These are phyloP conservation scores for Cryptocephalus moraei DNA, from an alignment of 2,888 invertebrate genomes.

Conservation along the genomic window DNA sequence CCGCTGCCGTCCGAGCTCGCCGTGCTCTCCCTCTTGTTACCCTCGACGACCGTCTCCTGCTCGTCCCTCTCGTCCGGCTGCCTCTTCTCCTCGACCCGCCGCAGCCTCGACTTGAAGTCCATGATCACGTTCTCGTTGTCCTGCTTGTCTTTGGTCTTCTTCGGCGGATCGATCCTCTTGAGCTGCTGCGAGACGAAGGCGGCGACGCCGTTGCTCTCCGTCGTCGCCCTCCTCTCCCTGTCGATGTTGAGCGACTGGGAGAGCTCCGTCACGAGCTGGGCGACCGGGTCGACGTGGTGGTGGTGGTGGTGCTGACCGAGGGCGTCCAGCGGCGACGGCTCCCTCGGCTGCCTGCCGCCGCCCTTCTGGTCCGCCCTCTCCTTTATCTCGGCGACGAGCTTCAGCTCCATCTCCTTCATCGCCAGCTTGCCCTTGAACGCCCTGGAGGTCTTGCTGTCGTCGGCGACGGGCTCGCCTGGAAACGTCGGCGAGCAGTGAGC, in stretches of 20 bases:
- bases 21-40: conserved; percentile 39
- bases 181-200: conserved; percentile 52
- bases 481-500: no score
- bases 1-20: conserved; percentile 37
- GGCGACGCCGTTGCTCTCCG: conserved; percentile 35
- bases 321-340: conserved; percentile 42
- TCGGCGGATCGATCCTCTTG: conserved; percentile 64
- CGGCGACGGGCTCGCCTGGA: conserved; percentile 7
- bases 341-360: conserved; percentile 38
- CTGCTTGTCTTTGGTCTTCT: conserved; percentile 43
- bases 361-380: conserved; percentile 62
- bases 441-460: conserved; percentile 32
- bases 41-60: conserved; percentile 28
- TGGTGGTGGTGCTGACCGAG: conserved; percentile 36
- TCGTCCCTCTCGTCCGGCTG: conserved; percentile 28
- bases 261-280: conserved; percentile 72
- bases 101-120: conserved; percentile 73
- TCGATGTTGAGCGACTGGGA: conserved; percentile 64
- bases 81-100: conserved; percentile 61
- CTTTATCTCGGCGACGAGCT: conserved; percentile 75
- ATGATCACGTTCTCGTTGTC: conserved; percentile 57
- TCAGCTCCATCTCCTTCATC: conserved; percentile 76
- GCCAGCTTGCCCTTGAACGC: conserved; percentile 44
- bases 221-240: conserved; percentile 20
- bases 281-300: conserved; percentile 53